Evolutionary conservation across 1,140 invertebrate genomes (phyloP).

Genomic region (Anoplophora glabripennis): DNA sequence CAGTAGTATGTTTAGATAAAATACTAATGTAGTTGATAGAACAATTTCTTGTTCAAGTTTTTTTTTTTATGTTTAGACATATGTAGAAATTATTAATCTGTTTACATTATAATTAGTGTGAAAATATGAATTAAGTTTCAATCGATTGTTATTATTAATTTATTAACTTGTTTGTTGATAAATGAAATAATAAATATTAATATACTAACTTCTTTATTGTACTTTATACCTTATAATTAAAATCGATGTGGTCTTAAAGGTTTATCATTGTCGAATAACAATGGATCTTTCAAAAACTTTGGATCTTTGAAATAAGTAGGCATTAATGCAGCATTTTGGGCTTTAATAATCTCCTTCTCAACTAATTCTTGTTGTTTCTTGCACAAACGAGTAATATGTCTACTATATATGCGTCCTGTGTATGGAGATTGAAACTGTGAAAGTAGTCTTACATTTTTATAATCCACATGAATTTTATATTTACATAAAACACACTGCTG

Average conservation of each 20-base stretch:
- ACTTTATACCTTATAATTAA: slow-evolving; percentile 46
- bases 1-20: too few species aligned
- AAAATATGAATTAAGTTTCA: too few species aligned
- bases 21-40: too few species aligned
- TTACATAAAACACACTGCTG: slow-evolving; percentile 84
- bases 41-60: too few species aligned
- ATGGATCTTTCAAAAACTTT: slow-evolving; percentile 76
- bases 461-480: slow-evolving; percentile 78
- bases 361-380: slow-evolving; percentile 69
- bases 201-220: too few species aligned
- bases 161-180: too few species aligned
- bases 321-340: slow-evolving; percentile 75
- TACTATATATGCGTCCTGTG: slow-evolving; percentile 86
- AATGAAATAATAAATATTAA: too few species aligned
- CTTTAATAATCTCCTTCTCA: slow-evolving; percentile 68
- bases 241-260: slow-evolving; percentile 77
- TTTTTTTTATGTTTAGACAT: too few species aligned
- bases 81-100: too few species aligned
- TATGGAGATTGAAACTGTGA: slow-evolving; percentile 95
- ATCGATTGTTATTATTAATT: too few species aligned
- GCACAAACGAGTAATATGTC: slow-evolving; percentile 89
- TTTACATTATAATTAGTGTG: too few species aligned
- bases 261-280: slow-evolving; percentile 79
- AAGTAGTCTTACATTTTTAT: slow-evolving; percentile 87
- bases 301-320: slow-evolving; percentile 72